These are phyloP conservation scores for Pogona vitticeps DNA, from an alignment of 2,113 vertebrate genomes.

Conservation along the genomic window DNA sequence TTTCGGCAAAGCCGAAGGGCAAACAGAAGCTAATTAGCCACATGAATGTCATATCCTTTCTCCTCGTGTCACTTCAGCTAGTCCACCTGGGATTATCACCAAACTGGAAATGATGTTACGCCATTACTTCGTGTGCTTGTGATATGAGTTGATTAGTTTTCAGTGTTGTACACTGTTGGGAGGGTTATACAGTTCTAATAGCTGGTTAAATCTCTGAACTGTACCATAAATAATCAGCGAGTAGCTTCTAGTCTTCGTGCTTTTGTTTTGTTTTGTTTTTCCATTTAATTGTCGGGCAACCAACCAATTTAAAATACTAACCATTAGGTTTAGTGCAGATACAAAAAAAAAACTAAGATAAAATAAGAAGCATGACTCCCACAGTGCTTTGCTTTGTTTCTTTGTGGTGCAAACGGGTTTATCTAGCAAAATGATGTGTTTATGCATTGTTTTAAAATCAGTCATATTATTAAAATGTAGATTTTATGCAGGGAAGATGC, in stretches of 20 bases:
- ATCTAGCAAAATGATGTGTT: neutral
- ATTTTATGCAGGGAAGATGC: neutral
- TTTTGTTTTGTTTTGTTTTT: neutral
- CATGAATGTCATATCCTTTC: constrained; percentile 1
- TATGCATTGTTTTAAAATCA: neutral
- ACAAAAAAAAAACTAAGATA: neutral
- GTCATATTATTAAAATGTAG: neutral
- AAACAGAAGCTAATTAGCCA: constrained; percentile 6
- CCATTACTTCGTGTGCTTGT: constrained; percentile 3
- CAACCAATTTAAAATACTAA: neutral
- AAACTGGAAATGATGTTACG: constrained; percentile 2
- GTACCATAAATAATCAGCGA: neutral
- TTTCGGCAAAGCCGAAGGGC: constrained; percentile 5
- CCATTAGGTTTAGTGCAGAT: neutral
- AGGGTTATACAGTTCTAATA: neutral
- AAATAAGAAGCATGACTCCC: neutral
- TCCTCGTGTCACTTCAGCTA: neutral
- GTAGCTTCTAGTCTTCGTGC: neutral
- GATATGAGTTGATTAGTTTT: constrained; percentile 9
- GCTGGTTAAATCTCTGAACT: constrained; percentile 7
- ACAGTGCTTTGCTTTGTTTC: neutral
- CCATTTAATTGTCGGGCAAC: neutral
- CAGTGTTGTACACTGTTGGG: neutral
- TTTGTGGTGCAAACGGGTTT: neutral
- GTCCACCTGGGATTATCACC: neutral